Evolutionary conservation across 2,888 invertebrate genomes (phyloP), one percentile per base, ranked within the genome.

Genomic region (Eristalis arbustorum): DNA sequence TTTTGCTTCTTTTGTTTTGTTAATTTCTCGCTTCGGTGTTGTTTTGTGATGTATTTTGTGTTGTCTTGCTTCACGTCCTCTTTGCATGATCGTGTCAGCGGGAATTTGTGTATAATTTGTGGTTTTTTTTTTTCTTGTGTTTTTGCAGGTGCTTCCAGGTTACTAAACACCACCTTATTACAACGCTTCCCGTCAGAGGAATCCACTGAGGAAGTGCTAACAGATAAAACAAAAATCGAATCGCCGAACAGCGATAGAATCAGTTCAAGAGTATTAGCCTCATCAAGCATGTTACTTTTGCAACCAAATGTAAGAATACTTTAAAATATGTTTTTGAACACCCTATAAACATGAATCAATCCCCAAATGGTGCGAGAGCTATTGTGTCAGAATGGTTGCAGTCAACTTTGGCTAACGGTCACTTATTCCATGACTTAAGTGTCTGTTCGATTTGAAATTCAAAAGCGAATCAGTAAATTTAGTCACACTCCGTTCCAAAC

Each of bases 231-330:
- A 56, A 81, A 84, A 81, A 25, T 72, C 71, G 83, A 85, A 84
- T 87, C 87, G 87, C 87, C 87, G 67, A n/a, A 14, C 31, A 83
- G 87, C 87, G 87, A 87, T 88, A 90, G 88, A 90, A 89, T 89
- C 88, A 90, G 89, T 89, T 88, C 90, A 89, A 90, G 91, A 89
- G 90, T 90, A 87, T 90, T 89, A 89, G 90, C 90, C 89, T 89
- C 91, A 90, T 90, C 97, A 96, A 97, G 97, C 95, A 97, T 97
- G 97, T 97, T 97, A 95, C 96, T 97, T 93, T 95, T 97, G 95
- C 97, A 97, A 94, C 96, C 97, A 94, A 97, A 97, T 95, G 97
- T 97, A 93, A 95, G 95, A 57, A 66, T 23, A 13, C 18, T 31
- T 13, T 71, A 28, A 34, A 23, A 18, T 37, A n/a, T 6, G 1